Base-by-base conservation (phyloP, 2,888 invertebrate species). In the Vandiemenella viatica region DNA sequence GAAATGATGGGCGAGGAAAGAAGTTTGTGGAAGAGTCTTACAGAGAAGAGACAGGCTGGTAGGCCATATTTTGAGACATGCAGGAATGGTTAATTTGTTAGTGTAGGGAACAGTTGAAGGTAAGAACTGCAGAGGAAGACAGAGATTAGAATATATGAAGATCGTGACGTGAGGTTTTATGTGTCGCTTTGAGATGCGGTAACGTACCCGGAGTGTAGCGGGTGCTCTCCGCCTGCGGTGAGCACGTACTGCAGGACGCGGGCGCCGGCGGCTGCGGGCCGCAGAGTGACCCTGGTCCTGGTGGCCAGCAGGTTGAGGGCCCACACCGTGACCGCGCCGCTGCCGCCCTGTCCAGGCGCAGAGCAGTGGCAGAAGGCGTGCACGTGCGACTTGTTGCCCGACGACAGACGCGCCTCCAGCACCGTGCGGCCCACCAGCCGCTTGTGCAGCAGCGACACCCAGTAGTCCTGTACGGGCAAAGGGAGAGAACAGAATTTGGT, bases 401-500 rank as follows among this genome's bases (percentile, higher is more conserved):
- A 65, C 45, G 57, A 58, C 50, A 78, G 66, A 50, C 72, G 73
- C 0, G 78, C 69, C 15, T 80, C 75, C 23, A 87, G 69, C 0
- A 86, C 84, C 49, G 76, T 71, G 15, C 76, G 73, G 0, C 90
- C 89, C 55, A 90, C 84, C 16, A 90, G 67, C 56, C 73, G 76
- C 65, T 90, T 90, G 65, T 81, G 81, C 13, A 91, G 63, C 0
- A 83, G 68, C 0, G 84, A 81, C 60, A 84, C 76, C 78, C 86
- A 90, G 67, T 82, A 89, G 58, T 81, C 81, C 85, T 85, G 63
- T n/a, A n/a, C n/a, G n/a, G n/a, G n/a, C n/a, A n/a, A n/a, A n/a
- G n/a, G n/a, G n/a, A n/a, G n/a, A n/a, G n/a, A n/a, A n/a, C n/a
- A n/a, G n/a, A n/a, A n/a, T n/a, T n/a, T n/a, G n/a, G n/a, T n/a